Conservation (phyloP, 1,140 invertebrate genomes). For the Venturia canescens region DNA sequence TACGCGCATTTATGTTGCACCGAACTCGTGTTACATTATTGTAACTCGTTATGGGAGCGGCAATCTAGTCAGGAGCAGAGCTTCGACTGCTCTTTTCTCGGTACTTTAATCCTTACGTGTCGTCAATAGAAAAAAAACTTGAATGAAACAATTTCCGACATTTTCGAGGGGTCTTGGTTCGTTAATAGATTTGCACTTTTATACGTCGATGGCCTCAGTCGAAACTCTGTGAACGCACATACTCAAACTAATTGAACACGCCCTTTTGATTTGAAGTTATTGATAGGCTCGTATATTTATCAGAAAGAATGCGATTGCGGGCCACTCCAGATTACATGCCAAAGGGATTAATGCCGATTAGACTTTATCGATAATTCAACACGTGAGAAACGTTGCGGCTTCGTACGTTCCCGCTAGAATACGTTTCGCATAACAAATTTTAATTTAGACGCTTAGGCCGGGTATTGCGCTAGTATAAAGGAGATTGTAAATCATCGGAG, state of each 20-base stretch:
- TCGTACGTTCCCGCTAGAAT: neutral
- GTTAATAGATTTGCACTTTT: no score
- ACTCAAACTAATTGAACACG: neutral
- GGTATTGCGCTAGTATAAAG: neutral
- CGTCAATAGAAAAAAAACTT: no score
- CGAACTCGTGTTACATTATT: no score
- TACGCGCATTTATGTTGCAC: no score
- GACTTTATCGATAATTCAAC: constrained; percentile 25
- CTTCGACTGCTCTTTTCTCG: no score
- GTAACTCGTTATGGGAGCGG: no score
- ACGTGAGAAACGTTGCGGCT: neutral
- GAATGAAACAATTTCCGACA: no score
- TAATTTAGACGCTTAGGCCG: neutral
- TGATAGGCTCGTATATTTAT: neutral
- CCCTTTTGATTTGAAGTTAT: neutral
- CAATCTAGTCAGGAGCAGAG: no score
- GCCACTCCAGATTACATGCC: constrained; percentile 1
- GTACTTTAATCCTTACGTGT: no score
- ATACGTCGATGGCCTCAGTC: neutral
- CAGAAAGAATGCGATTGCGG: neutral
- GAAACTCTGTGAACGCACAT: neutral
- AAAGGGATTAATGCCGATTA: constrained; percentile 26
- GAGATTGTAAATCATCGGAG: neutral
- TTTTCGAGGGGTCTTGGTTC: no score
- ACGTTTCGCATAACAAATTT: neutral